Evolutionary conservation across 2,113 vertebrate genomes (phyloP).

Genomic region (Forbesichthys papilliferus): DNA sequence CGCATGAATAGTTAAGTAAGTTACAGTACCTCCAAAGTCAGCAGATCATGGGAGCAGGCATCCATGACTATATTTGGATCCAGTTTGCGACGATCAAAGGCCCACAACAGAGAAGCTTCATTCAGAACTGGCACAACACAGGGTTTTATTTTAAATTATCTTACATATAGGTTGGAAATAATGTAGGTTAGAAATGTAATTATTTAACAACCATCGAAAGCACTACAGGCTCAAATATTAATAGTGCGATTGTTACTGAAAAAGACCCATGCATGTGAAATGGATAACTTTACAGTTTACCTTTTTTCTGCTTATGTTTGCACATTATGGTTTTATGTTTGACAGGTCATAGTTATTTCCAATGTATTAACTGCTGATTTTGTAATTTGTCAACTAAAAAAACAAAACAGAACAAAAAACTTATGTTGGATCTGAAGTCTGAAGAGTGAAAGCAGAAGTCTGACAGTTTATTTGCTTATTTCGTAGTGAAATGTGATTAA

Average conservation of each 20-base stretch:
- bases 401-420: slow-evolving; percentile 5
- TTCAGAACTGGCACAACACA: slow-evolving; percentile 8
- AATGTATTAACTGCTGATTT: background rate
- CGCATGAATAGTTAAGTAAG: slow-evolving; percentile 66
- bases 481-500: slow-evolving; percentile 74
- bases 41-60: slow-evolving; percentile 67
- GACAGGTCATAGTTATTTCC: background rate
- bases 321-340: too few relatives aligned
- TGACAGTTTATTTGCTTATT: slow-evolving; percentile 68
- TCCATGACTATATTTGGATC: slow-evolving; percentile 55
- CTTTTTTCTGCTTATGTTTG: background rate
- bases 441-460: slow-evolving; percentile 80
- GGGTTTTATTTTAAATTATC: too few relatives aligned
- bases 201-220: too few relatives aligned
- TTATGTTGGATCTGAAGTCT: slow-evolving; percentile 7
- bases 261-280: too few relatives aligned
- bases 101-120: slow-evolving; percentile 5
- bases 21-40: slow-evolving; percentile 64
- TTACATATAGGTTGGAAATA: too few relatives aligned
- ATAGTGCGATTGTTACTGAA: too few relatives aligned
- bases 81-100: slow-evolving; percentile 59
- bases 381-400: background rate
- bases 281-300: background rate
- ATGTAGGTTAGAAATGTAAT: too few relatives aligned
- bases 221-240: background rate